Evolutionary conservation across 2,113 vertebrate genomes (phyloP).

Genomic region (Holacanthus passer): DNA sequence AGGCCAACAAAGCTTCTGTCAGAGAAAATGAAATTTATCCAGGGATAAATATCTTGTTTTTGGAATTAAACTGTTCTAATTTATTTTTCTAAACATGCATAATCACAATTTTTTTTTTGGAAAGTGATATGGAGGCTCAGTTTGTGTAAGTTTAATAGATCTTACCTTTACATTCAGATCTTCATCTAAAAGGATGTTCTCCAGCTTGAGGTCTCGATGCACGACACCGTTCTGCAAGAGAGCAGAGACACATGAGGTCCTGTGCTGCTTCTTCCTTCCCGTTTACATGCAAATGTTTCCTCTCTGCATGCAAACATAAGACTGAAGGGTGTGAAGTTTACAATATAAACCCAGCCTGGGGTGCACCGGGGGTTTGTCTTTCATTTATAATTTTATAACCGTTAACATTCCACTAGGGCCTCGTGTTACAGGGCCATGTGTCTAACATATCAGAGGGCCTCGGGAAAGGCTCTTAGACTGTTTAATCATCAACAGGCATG

Average conservation of each 20-base stretch:
- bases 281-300: constrained; percentile 2
- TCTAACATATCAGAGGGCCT: background rate
- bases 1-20: background rate
- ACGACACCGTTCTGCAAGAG: constrained; percentile 83
- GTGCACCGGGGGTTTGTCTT: background rate
- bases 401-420: constrained; percentile 26
- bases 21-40: background rate
- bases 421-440: background rate
- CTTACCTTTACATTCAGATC: constrained; percentile 86
- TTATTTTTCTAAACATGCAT: background rate
- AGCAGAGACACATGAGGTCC: constrained; percentile 37
- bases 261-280: background rate
- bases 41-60: background rate
- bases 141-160: background rate
- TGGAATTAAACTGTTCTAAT: background rate
- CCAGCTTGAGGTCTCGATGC: constrained; percentile 88
- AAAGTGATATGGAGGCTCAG: background rate
- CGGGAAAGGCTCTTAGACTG: constrained; percentile 27
- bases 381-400: constrained; percentile 18
- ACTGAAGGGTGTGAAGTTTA: constrained; percentile 6
- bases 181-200: constrained; percentile 87
- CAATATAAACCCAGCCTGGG: constrained; percentile 11
- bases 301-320: background rate
- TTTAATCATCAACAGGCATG: constrained; percentile 24
- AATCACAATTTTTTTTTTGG: too few relatives aligned